Evolutionary conservation across 2,888 invertebrate species (phyloP), one percentile per base, ranked within the genome.

Genomic region (Leptinotarsa juncta): DNA sequence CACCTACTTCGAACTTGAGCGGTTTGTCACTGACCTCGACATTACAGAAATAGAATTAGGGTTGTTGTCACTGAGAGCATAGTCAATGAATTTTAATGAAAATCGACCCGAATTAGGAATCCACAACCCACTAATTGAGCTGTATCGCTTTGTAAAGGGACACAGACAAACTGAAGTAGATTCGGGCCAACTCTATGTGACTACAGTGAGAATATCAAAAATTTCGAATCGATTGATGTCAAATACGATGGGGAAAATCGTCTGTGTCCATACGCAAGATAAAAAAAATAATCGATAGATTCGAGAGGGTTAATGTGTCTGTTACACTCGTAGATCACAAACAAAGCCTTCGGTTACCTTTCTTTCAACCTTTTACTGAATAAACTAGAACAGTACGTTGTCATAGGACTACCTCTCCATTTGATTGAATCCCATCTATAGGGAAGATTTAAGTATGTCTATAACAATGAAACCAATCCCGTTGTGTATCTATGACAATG

Each of bases 61-160:
- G 16, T 51, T 51, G 51, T 51, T 51, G 51, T 51, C 57, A 57
- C 20, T 23, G 15, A 60, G 57, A 60, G 26, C 57, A 60, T 60
- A 23, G 26, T 60, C 57, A 60, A 60, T 57, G 57, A 57, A 18
- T 23, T 23, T 23, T 60, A 23, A 60, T 60, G 23, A 15, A 60
- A 60, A 57, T 26, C 26, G 57, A 60, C 57, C 57, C 23, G 57
- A 60, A 60, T 60, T 26, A 60, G 18, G 4, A 60, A 23, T 23
- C 57, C 57, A 60, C 57, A 60, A 16, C 26, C 57, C 57, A 60
- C 57, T 23, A 60, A 60, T 60, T 23, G 57, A 20, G 20, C 15
- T 60, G 57, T 23, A 57, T 57, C 57, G 57, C 23, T 57, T 57
- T 57, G 57, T 60, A 15, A 60, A 32, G 57, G 23, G 57, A 57